Percentiles rank a stretch among this genome's conserved stretches.
Conservation (phyloP, 2,113 vertebrate species). For the Sminthopsis crassicaudata region DNA sequence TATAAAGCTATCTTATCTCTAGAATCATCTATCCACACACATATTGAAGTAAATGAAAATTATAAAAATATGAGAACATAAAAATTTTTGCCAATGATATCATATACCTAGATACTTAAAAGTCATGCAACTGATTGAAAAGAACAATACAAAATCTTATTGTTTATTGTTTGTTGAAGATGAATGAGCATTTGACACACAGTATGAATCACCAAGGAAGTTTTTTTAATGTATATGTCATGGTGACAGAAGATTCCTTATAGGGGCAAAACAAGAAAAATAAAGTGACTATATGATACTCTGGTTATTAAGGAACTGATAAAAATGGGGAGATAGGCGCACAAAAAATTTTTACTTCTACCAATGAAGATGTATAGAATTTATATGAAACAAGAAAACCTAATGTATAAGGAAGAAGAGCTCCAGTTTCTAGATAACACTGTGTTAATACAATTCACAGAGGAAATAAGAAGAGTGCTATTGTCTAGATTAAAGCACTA, state of each 20-base stretch:
- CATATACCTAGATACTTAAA: not conserved
- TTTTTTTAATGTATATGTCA: no score
- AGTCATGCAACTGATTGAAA: not conserved
- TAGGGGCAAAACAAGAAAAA: not conserved
- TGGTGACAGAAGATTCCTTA: not conserved
- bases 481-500: no score
- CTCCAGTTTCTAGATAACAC: not conserved
- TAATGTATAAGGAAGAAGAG: not conserved
- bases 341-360: not conserved
- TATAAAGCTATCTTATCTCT: not conserved
- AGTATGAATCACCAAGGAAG: not conserved
- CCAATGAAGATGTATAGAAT: not conserved
- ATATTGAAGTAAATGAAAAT: not conserved
- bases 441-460: no score
- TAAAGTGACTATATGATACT: not conserved
- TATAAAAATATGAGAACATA: not conserved
- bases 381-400: not conserved
- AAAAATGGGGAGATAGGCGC: not conserved
- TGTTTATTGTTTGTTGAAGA: not conserved
- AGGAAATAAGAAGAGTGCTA: no score
- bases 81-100: not conserved
- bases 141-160: not conserved
- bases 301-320: not conserved
- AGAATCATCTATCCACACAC: not conserved
- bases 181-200: not conserved